These are phyloP conservation scores for Kradibia gibbosae DNA, from an alignment of 1,140 invertebrate genomes.

Conservation along the genomic window DNA sequence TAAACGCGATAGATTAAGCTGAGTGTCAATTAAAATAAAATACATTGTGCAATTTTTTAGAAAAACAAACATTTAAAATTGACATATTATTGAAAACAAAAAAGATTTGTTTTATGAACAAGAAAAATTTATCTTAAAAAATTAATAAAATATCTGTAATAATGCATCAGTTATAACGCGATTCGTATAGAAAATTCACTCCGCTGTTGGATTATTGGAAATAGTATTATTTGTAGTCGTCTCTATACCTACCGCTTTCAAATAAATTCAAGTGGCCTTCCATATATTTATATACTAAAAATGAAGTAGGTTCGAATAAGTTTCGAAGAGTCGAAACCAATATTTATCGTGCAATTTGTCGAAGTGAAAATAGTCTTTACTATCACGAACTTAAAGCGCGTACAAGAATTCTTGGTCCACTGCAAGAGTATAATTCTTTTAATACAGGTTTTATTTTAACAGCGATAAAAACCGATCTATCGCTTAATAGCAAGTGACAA, in stretches of 20 bases:
- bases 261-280: not conserved
- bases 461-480: conserved; percentile 59
- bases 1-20: no score
- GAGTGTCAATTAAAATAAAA: no score
- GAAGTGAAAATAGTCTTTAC: not conserved
- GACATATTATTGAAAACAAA: no score
- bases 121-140: no score
- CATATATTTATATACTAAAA: not conserved
- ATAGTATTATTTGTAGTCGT: no score
- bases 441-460: conserved; percentile 38
- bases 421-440: conserved; percentile 27
- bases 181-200: no score
- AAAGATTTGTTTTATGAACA: no score
- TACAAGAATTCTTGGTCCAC: conserved; percentile 8
- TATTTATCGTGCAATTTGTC: conserved; percentile 28
- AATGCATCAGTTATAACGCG: no score
- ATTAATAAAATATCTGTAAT: no score
- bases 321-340: not conserved
- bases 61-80: no score
- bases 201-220: no score
- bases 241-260: not conserved
- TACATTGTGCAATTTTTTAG: no score
- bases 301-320: conserved; percentile 13
- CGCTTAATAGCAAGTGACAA: conserved; percentile 50
- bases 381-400: not conserved